Evolutionary conservation across 2,888 invertebrate genomes (phyloP).

Genomic region (Erebia palarica): DNA sequence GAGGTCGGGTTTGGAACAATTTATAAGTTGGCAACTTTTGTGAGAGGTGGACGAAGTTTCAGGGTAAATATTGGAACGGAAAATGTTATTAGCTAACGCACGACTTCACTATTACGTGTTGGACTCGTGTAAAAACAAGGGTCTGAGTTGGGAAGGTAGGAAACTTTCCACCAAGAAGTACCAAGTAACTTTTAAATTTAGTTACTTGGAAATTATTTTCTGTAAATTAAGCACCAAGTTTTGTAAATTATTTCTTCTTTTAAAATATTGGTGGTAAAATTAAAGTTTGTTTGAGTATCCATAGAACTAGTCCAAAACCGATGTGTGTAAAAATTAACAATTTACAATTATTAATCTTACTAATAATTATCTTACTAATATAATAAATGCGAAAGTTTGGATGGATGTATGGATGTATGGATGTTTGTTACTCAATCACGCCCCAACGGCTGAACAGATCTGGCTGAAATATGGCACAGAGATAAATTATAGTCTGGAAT

Average conservation of each 20-base stretch:
- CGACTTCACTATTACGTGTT: background rate
- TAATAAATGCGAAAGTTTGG: no score
- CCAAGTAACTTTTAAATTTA: background rate
- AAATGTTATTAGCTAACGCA: constrained; percentile 11
- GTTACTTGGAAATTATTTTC: background rate
- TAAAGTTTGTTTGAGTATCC: no score
- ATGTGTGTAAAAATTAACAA: no score
- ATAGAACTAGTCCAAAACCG: no score
- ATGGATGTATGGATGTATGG: no score
- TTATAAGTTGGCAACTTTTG: constrained; percentile 34
- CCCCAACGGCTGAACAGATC: no score
- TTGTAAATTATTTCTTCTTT: background rate
- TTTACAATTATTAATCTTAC: no score
- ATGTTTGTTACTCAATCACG: no score
- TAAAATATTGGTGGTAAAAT: no score
- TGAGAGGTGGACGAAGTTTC: constrained; percentile 22
- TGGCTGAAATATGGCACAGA: no score
- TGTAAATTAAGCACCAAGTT: background rate
- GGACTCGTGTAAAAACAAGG: background rate
- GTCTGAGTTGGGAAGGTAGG: background rate
- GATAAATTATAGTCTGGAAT: no score
- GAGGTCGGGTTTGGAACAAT: constrained; percentile 30
- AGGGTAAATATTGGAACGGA: constrained; percentile 17
- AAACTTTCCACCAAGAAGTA: background rate
- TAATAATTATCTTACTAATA: no score